Conservation (phyloP, 2,113 vertebrate species). For the Coregonus clupeaformis region DNA sequence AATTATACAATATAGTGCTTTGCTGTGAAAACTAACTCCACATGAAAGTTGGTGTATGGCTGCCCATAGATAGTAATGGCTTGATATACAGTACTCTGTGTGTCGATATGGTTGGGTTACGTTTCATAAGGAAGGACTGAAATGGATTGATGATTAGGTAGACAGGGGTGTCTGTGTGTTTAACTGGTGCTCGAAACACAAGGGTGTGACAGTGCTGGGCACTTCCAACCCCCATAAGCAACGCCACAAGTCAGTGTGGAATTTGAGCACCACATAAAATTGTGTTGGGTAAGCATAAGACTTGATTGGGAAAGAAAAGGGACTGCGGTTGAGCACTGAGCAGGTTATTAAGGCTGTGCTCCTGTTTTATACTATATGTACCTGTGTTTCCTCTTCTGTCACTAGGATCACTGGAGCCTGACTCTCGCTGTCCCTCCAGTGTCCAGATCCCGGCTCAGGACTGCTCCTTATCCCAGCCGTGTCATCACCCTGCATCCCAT, state of each 20-base stretch:
- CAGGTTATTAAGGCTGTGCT: not conserved
- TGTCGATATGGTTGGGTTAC: too few relatives aligned
- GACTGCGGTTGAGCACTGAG: not conserved
- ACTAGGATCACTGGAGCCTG: conserved; percentile 12
- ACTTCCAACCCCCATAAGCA: too few relatives aligned
- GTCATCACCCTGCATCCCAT: conserved; percentile 26
- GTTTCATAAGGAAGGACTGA: too few relatives aligned
- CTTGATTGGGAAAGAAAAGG: not conserved
- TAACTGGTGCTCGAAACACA: not conserved
- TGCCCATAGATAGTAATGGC: too few relatives aligned
- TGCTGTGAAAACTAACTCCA: too few relatives aligned
- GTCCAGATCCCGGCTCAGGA: conserved; percentile 10
- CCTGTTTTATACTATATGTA: not conserved
- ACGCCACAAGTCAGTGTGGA: not conserved
- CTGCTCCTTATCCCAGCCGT: not conserved
- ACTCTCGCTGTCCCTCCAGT: conserved; percentile 19
- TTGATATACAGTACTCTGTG: too few relatives aligned
- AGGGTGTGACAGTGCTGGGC: not conserved
- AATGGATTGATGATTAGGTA: too few relatives aligned
- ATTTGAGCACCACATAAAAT: not conserved
- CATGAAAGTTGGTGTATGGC: too few relatives aligned
- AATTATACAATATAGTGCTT: too few relatives aligned
- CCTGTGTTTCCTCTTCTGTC: not conserved
- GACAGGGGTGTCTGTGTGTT: not conserved
- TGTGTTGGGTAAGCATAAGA: not conserved